phyloP scores from a whole-genome alignment of 2,113 vertebrate species.

The Acrocephalus arundinaceus region DNA sequence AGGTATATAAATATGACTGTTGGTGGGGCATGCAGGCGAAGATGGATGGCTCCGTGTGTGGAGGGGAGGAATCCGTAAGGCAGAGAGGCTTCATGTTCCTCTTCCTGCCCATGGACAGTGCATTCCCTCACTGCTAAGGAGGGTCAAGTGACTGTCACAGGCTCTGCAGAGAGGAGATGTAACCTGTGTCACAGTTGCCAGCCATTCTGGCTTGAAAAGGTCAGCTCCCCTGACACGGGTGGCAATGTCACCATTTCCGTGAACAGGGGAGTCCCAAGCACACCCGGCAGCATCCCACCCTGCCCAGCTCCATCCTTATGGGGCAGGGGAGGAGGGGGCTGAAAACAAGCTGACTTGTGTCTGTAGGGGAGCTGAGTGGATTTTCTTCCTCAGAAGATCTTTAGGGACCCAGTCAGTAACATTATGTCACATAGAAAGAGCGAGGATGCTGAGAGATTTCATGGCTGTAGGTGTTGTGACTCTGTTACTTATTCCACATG shows the following conservation, averaged over 20 bases:
- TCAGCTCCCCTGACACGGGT: slow-evolving; percentile 35
- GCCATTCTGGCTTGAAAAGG: slow-evolving; percentile 17
- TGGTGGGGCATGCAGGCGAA: not conserved
- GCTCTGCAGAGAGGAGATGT: not conserved
- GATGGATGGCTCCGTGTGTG: not conserved
- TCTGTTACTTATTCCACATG: not conserved
- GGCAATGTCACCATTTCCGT: not conserved
- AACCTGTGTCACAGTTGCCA: slow-evolving; percentile 45
- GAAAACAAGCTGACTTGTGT: not conserved
- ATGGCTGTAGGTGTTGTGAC: not conserved
- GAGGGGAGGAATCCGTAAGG: not conserved
- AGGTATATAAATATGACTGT: slow-evolving; percentile 3
- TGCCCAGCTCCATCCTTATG: not conserved
- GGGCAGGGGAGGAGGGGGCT: not conserved
- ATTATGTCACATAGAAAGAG: not conserved
- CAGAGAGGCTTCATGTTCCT: not conserved
- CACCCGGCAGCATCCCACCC: not conserved
- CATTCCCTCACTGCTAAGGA: not conserved
- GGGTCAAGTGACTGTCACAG: slow-evolving; percentile 50
- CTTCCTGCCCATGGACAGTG: not conserved
- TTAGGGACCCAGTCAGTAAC: not conserved
- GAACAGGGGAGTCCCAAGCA: not conserved
- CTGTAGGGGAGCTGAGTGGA: not conserved
- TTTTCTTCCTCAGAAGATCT: not conserved
- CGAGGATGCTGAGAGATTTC: not conserved